Evolutionary conservation across 2,888 invertebrate genomes (phyloP), one percentile per base, ranked within the genome.

Genomic region (Caenorhabditis sulstoni): DNA sequence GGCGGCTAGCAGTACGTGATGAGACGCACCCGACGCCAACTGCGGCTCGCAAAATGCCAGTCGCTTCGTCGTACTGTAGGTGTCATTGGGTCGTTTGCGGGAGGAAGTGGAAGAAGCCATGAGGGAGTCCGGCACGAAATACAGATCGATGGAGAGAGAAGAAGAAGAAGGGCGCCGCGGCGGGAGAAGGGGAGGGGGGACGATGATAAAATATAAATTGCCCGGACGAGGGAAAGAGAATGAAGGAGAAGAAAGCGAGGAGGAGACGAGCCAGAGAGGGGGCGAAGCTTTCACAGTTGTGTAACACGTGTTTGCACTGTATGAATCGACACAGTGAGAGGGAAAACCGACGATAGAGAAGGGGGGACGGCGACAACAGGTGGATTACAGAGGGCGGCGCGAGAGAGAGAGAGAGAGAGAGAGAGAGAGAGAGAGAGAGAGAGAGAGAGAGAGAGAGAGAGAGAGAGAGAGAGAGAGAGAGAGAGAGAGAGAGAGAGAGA

Each of bases 1-100:
- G 29, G 29, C 53, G 65, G 74, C 74, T 53, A 66, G 57, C 67
- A 76, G 68, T 52, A 68, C 76, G 68, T 70, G 77, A 70, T 65
- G 59, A 53, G 66, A 75, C 64, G 70, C 78, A 61, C 66, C 66
- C 67, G 75, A 66, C 71, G 71, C 71, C 78, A 71, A 71, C 78
- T 78, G 78, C 67, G 76, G 68, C 71, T 77, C 78, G 61, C 78
- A 66, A 71, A 62, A 64, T 61, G 78, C 71, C 78, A 71, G 65
- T 71, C 78, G 78, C 78, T 78, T 78, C 78, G 78, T 78, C 64
- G 73, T 73, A 61, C 73, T 73, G 73, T 75, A 66, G 57, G 23
- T 70, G 41, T 59, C 35, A n/a, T 35, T 53, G 41, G 41, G 66
- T 47, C 70, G 68, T 58, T 79, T 79, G 50, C 67, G 62, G 7